These are phyloP conservation scores for Candoia aspera DNA, from an alignment of 2,113 vertebrate genomes.

Conservation along the genomic window DNA sequence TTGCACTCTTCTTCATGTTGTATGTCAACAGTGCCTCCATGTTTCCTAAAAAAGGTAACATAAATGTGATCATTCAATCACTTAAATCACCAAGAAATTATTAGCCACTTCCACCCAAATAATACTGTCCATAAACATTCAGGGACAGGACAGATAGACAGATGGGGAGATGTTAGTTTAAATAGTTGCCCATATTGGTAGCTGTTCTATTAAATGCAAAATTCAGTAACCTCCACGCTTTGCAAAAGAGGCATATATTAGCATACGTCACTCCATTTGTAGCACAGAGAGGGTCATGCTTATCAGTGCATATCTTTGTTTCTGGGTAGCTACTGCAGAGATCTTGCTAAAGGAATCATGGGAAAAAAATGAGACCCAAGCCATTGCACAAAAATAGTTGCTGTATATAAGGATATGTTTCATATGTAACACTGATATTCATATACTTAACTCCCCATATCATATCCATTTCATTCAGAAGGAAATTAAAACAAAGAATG, in stretches of 20 bases:
- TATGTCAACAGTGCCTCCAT: not conserved
- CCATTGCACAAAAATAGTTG: not conserved
- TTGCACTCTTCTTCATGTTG: not conserved
- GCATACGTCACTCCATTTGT: not conserved
- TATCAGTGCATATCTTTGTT: not conserved
- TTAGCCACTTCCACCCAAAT: not conserved
- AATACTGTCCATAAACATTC: not conserved
- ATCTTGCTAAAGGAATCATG: conserved; percentile 23
- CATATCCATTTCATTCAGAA: not conserved
- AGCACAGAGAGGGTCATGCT: not conserved
- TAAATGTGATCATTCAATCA: not conserved
- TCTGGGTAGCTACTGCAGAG: conserved; percentile 12
- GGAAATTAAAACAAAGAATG: not conserved
- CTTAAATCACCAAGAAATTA: not conserved
- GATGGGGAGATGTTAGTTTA: too few relatives aligned
- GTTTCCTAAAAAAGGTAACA: not conserved
- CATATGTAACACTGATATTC: not conserved
- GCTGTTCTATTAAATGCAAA: not conserved
- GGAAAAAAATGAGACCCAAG: not conserved
- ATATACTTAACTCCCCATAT: not conserved
- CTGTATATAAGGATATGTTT: not conserved
- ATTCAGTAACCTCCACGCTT: not conserved
- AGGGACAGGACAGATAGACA: not conserved
- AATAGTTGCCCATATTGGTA: not conserved
- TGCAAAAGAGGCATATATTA: not conserved